phyloP scores from a whole-genome alignment of 1,140 invertebrate species.

The Caenorhabditis briggsae region DNA sequence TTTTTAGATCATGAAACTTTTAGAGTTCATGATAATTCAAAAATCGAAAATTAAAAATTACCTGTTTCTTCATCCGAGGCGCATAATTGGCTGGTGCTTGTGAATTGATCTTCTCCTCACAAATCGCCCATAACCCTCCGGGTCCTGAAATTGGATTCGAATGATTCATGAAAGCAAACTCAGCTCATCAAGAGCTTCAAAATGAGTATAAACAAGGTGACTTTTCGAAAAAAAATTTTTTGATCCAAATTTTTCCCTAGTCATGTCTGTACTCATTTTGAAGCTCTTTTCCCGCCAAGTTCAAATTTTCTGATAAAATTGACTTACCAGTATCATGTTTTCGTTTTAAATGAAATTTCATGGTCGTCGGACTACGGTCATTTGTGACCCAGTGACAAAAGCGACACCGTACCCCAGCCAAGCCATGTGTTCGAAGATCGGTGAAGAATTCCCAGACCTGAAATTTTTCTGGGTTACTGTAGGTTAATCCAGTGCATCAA shows the following conservation, averaged over 20 bases:
- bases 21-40: no score
- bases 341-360: slow-evolving; percentile 65
- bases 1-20: no score
- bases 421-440: slow-evolving; percentile 59
- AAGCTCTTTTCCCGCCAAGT: no score
- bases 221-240: no score
- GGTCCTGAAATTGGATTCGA: slow-evolving; percentile 15
- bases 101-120: slow-evolving; percentile 64
- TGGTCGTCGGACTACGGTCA: slow-evolving; percentile 62
- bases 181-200: no score
- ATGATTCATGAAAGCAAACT: background rate
- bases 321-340: slow-evolving; percentile 63
- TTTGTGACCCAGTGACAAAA: slow-evolving; percentile 65
- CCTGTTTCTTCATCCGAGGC: slow-evolving; percentile 57
- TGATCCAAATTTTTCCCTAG: no score
- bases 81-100: slow-evolving; percentile 64
- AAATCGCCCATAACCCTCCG: slow-evolving; percentile 63
- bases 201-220: no score
- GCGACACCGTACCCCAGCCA: slow-evolving; percentile 61
- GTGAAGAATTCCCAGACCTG: slow-evolving; percentile 67
- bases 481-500: no score
- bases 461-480: background rate
- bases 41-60: background rate
- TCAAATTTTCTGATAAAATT: background rate
- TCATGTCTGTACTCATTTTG: no score